Evolutionary conservation across 30 jellyfish, hydroid and myxozoan genomes (phyloP), one percentile per base, ranked within the genome.

Genomic region (Aurelia sp.): DNA sequence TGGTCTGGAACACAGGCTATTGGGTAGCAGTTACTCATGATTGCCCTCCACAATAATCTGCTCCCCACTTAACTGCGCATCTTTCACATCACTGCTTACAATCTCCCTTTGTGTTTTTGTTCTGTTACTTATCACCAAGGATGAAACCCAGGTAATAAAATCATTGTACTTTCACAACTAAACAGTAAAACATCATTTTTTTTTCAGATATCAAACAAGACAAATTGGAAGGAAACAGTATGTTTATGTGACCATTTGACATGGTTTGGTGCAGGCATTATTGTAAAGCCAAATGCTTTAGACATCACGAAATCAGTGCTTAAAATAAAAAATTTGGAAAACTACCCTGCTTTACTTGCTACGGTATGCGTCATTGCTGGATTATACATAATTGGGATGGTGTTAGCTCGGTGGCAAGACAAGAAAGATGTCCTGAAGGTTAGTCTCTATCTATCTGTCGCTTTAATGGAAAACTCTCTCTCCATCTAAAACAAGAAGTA

Each of bases 341-440:
- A 90, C 13, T 84, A 75, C 51, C 97, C 97, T 1, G 97, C 96
- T 4, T 76, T 90, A 40, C 88, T 90, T 18, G 97, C 97, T 17
- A 83, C 97, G 4, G 53, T 90, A n/a, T 83, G 95, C 63, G 57
- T 82, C 27, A 65, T 90, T 6, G 17, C 40, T 22, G 91, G 92
- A 17, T 15, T 76, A 33, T 90, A 75, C 61, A 12, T 90, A 27
- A 58, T 90, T 11, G 95, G 92, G 15, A 48, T 90, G 65, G 59
- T 90, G 17, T 84, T 91, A 91, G 97, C 97, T 15, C 76, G 96
- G 66, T 71, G 91, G 18, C 65, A 59, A 37, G 97, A 90, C 85
- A 70, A 60, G 44, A 35, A 18, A 16, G 96, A 90, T 48, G 51
- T 50, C 4, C 21, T 81, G 18, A 74, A 66, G 94, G 97, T 89